Evolutionary conservation across 2,888 invertebrate species (phyloP).

Genomic region (Linnaemya vulpina): DNA sequence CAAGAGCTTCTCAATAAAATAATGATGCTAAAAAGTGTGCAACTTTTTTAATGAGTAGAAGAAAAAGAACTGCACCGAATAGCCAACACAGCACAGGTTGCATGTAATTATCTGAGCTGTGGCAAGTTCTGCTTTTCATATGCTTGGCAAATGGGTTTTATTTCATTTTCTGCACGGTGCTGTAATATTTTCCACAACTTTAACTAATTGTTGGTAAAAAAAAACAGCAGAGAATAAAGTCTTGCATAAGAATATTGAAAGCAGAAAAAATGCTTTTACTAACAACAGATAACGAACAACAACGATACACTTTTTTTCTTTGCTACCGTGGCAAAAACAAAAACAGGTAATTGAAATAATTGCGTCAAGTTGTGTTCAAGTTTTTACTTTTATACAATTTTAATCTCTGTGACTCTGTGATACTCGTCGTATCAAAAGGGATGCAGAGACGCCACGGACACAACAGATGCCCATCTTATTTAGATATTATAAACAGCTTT

Average conservation of each 20-base stretch:
- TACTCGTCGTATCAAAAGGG: conserved; percentile 6
- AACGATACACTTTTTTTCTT: conserved; percentile 3
- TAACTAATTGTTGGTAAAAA: conserved; percentile 56
- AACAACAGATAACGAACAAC: conserved; percentile 5
- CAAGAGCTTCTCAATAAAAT: conserved; percentile 50
- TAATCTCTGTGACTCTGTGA: conserved; percentile 5
- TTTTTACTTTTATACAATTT: conserved; percentile 48
- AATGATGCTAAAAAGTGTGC: conserved; percentile 23
- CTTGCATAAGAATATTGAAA: conserved; percentile 9
- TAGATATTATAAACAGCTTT: conserved; percentile 42
- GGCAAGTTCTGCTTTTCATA: conserved; percentile 22
- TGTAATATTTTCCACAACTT: conserved; percentile 33
- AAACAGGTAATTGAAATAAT: conserved; percentile 69
- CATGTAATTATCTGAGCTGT: conserved; percentile 48
- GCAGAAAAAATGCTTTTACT: conserved; percentile 14
- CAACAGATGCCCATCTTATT: conserved; percentile 51
- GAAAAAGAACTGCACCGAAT: conserved; percentile 4
- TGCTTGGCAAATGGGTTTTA: neutral
- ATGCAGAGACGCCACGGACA: neutral
- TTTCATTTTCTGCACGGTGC: conserved; percentile 17
- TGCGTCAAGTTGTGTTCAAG: conserved; percentile 59
- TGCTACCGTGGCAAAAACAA: conserved; percentile 30
- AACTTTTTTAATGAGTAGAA: neutral
- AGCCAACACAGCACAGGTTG: conserved; percentile 40
- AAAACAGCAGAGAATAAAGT: conserved; percentile 1